Conservation (phyloP, 2,113 vertebrate genomes). For the Corapipo altera region DNA sequence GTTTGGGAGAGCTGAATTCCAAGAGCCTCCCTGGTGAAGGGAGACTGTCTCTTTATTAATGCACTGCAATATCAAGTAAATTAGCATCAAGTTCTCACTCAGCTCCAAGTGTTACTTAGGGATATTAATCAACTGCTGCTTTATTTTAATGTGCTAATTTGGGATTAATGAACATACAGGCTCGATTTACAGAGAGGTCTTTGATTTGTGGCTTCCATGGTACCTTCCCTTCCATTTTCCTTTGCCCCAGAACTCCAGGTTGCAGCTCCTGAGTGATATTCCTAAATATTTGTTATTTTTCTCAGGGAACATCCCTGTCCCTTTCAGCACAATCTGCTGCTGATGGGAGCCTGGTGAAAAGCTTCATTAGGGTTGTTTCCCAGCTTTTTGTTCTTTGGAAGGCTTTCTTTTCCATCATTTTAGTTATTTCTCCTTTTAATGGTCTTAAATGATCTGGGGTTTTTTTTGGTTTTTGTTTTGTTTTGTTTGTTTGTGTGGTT, state of each 20-base stretch:
- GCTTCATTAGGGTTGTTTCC: not conserved
- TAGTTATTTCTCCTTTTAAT: not conserved
- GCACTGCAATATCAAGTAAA: slow-evolving; percentile 26
- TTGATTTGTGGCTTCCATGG: slow-evolving; percentile 33
- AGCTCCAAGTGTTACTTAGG: slow-evolving; percentile 17
- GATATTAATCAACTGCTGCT: slow-evolving; percentile 59
- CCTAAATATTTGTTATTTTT: not conserved
- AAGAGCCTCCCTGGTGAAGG: not conserved
- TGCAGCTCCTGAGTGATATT: not conserved
- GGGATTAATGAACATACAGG: slow-evolving; percentile 57
- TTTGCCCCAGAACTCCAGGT: not conserved
- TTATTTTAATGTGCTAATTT: slow-evolving; percentile 52
- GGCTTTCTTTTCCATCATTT: not conserved
- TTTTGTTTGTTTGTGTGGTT: too few relatives aligned
- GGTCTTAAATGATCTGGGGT: not conserved
- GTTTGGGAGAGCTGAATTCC: not conserved
- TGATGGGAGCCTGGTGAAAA: not conserved
- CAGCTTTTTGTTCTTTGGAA: not conserved
- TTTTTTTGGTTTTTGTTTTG: too few relatives aligned
- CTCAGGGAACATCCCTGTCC: not conserved
- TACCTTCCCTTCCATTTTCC: not conserved
- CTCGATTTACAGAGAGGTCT: slow-evolving; percentile 28
- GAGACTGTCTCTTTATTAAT: not conserved
- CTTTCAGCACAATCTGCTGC: not conserved
- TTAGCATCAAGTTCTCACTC: slow-evolving; percentile 21